A percentile compares a stretch with the other conserved stretches of the same genome.
Evolutionary conservation across 2,797 vertebrate genomes (phyloP).

Genomic region (Chelidonichthys spinosus): DNA sequence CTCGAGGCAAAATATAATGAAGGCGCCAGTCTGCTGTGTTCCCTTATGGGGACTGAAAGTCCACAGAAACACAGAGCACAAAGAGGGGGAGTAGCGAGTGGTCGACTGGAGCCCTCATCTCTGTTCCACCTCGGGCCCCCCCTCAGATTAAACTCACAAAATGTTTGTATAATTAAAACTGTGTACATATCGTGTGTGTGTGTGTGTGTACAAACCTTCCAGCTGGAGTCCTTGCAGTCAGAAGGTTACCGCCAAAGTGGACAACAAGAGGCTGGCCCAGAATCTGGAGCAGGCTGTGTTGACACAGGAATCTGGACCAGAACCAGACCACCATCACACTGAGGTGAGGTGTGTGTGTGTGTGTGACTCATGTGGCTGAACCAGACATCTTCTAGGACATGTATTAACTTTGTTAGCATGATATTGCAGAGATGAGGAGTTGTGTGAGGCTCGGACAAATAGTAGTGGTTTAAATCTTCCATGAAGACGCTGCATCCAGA

Average conservation of each 20-base stretch:
- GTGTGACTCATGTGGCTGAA: conserved; percentile 13
- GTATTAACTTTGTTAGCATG: not conserved
- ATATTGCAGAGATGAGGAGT: conserved; percentile 28
- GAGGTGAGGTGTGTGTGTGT: conserved; percentile 40
- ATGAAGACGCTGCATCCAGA: conserved; percentile 17
- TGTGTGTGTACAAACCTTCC: not conserved
- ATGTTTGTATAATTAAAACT: conserved; percentile 5
- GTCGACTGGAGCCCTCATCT: too few species aligned
- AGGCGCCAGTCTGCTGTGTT: not conserved
- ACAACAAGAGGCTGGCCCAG: conserved; percentile 77
- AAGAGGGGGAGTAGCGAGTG: not conserved
- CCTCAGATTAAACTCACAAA: not conserved
- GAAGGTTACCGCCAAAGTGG: conserved; percentile 62
- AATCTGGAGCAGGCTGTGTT: conserved; percentile 76
- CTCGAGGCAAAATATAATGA: not conserved
- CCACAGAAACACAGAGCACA: not conserved
- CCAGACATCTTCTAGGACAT: not conserved
- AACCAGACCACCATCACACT: conserved; percentile 64
- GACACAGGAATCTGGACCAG: conserved; percentile 70
- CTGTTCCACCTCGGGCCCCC: too few species aligned
- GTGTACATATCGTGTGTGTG: not conserved
- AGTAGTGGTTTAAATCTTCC: not conserved
- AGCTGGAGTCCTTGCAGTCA: conserved; percentile 77
- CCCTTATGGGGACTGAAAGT: not conserved
- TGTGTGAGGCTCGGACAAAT: conserved; percentile 11